Percentiles rank a stretch among this genome's conserved stretches.
phyloP scores from a whole-genome alignment of 2,797 vertebrate genomes.

The Sciaenops ocellatus region DNA sequence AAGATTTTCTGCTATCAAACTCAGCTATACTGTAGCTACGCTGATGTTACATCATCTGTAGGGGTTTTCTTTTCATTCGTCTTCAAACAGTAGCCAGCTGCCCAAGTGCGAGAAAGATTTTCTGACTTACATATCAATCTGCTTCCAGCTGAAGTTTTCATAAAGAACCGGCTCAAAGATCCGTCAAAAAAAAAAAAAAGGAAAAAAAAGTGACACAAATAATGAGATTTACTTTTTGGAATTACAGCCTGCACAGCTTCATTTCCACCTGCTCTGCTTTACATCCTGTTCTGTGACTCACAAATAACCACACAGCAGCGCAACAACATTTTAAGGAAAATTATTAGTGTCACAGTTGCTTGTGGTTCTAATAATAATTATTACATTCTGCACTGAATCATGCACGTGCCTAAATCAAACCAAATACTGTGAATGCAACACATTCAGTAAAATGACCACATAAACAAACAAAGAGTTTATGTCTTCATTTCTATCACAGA shows the following conservation, averaged over 20 bases:
- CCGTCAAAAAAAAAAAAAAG: constrained; percentile 10
- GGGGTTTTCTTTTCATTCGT: constrained; percentile 44
- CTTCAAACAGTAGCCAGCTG: constrained; percentile 61
- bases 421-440: background rate
- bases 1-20: constrained; percentile 46
- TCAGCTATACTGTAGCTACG: constrained; percentile 14
- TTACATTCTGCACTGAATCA: background rate
- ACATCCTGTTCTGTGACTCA: constrained; percentile 15
- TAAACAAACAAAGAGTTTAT: background rate
- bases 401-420: background rate
- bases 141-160: constrained; percentile 44
- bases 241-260: background rate
- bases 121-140: constrained; percentile 52
- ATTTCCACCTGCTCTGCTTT: constrained; percentile 24
- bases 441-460: background rate
- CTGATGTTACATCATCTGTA: constrained; percentile 40
- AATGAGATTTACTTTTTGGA: constrained; percentile 23
- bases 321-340: background rate
- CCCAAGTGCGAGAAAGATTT: constrained; percentile 50
- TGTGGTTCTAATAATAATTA: constrained; percentile 6
- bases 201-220: constrained; percentile 32
- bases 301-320: background rate
- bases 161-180: constrained; percentile 37
- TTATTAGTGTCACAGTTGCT: constrained; percentile 2
- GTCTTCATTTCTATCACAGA: background rate